A percentile compares a stretch with the other conserved stretches of the same genome.
These are phyloP conservation scores for Ophion ellenae DNA, from an alignment of 2,888 invertebrate genomes.

Conservation along the genomic window DNA sequence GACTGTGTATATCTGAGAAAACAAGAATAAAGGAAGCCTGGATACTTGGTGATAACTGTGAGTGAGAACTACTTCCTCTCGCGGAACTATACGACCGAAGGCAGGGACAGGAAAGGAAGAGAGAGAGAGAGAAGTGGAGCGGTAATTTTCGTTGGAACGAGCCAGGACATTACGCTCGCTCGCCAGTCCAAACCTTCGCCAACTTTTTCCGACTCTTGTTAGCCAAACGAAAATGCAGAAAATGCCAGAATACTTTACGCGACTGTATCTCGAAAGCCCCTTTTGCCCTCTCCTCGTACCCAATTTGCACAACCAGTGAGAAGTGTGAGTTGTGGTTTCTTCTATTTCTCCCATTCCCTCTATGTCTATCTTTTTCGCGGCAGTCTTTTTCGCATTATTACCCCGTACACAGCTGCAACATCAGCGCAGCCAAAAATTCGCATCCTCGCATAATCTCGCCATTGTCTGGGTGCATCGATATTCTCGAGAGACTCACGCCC, in stretches of 20 bases:
- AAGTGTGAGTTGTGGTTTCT: conserved; percentile 52
- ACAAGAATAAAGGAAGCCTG: conserved; percentile 18
- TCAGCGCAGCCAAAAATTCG: conserved; percentile 26
- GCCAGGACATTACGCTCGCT: conserved; percentile 51
- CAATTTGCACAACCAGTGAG: conserved; percentile 44
- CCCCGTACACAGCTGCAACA: conserved; percentile 31
- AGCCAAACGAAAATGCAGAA: conserved; percentile 65
- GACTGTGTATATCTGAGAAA: not conserved
- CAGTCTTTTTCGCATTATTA: conserved; percentile 38
- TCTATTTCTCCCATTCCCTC: conserved; percentile 58
- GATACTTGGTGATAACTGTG: conserved; percentile 61
- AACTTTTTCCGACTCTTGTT: conserved; percentile 68
- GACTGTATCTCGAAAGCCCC: conserved; percentile 37
- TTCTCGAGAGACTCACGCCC: conserved; percentile 31
- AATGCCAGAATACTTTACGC: conserved; percentile 50
- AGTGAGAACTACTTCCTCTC: conserved; percentile 51
- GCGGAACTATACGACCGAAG: conserved; percentile 46
- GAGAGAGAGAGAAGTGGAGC: conserved; percentile 6
- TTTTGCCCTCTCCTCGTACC: conserved; percentile 29
- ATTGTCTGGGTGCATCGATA: conserved; percentile 54
- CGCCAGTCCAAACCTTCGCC: conserved; percentile 54
- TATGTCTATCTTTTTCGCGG: conserved; percentile 13
- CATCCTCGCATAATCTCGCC: conserved; percentile 18
- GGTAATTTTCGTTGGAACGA: conserved; percentile 58
- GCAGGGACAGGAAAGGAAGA: conserved; percentile 1